A percentile compares a stretch with the other conserved stretches of the same genome.
Conservation (phyloP, 92 coral and sea anemone genomes). For the Epizoanthus stellaris region DNA sequence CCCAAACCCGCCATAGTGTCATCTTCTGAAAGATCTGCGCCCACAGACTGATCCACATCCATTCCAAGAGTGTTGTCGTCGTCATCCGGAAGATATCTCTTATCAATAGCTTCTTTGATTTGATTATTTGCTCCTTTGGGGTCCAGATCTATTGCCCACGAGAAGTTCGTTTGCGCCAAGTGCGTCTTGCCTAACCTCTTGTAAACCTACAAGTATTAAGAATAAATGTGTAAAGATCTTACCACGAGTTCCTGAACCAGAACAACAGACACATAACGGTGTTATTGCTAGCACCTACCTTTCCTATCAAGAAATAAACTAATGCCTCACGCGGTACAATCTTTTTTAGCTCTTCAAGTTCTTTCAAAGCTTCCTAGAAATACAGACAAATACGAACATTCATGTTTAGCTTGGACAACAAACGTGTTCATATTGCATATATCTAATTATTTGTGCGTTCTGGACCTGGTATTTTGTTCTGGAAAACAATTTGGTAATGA, state of each 20-base stretch:
- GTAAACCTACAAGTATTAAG: constrained; percentile 70
- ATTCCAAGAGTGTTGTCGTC: constrained; percentile 85
- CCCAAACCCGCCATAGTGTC: constrained; percentile 62
- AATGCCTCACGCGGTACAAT: constrained; percentile 97
- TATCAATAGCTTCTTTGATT: constrained; percentile 98
- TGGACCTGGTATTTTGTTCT: no score
- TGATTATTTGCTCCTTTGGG: constrained; percentile 99
- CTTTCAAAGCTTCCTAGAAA: constrained; percentile 86
- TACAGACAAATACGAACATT: not conserved
- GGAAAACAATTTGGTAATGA: not conserved
- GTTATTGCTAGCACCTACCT: constrained; percentile 59
- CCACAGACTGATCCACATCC: constrained; percentile 75
- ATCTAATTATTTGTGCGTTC: no score
- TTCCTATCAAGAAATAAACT: constrained; percentile 94
- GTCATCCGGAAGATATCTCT: constrained; percentile 96
- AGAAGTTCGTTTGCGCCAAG: constrained; percentile 97
- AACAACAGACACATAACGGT: no score
- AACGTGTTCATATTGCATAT: no score
- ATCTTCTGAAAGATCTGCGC: constrained; percentile 60
- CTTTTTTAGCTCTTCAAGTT: constrained; percentile 94
- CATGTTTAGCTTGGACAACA: not conserved
- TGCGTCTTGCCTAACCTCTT: constrained; percentile 90
- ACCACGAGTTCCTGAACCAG: no score
- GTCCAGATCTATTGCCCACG: constrained; percentile 98
- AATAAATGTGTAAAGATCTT: not conserved